Percentiles rank a stretch among this genome's conserved stretches.
Conservation (phyloP, 2,888 invertebrate species). For the Crioceris asparagi region DNA sequence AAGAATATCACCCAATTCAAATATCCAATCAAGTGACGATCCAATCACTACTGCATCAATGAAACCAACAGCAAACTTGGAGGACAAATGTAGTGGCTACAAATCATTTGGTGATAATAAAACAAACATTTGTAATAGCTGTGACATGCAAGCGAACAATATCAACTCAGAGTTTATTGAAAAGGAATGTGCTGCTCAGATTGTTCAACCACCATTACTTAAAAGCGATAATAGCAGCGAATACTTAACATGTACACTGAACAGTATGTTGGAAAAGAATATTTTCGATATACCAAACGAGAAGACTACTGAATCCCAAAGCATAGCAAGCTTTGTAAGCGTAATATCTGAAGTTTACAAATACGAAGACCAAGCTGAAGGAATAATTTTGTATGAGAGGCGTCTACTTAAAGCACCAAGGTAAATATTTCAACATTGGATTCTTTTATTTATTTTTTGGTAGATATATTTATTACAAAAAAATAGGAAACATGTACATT, state of each 20-base stretch:
- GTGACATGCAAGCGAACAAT: too few relatives aligned
- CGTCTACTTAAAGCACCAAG: constrained; percentile 44
- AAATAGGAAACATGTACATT: too few relatives aligned
- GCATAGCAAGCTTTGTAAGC: constrained; percentile 39
- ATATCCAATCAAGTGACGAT: too few relatives aligned
- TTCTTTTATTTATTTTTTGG: constrained; percentile 4
- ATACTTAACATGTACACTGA: constrained; percentile 30
- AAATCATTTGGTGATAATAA: neutral
- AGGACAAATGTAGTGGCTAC: neutral
- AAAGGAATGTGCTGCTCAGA: too few relatives aligned
- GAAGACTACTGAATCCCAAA: constrained; percentile 10
- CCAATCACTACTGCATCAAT: too few relatives aligned
- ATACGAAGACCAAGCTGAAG: constrained; percentile 61
- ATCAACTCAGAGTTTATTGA: too few relatives aligned
- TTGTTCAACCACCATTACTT: too few relatives aligned
- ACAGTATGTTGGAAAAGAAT: constrained; percentile 26
- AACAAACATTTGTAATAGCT: too few relatives aligned
- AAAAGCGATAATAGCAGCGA: constrained; percentile 29
- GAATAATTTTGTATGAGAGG: constrained; percentile 58
- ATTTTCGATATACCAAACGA: constrained; percentile 25
- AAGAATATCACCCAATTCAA: too few relatives aligned
- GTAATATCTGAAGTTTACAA: constrained; percentile 64
- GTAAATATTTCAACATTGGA: constrained; percentile 36
- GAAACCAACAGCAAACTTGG: neutral
- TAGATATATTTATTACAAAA: neutral